Conservation (phyloP, 2,888 invertebrate genomes). For the Leucophenga montana region DNA sequence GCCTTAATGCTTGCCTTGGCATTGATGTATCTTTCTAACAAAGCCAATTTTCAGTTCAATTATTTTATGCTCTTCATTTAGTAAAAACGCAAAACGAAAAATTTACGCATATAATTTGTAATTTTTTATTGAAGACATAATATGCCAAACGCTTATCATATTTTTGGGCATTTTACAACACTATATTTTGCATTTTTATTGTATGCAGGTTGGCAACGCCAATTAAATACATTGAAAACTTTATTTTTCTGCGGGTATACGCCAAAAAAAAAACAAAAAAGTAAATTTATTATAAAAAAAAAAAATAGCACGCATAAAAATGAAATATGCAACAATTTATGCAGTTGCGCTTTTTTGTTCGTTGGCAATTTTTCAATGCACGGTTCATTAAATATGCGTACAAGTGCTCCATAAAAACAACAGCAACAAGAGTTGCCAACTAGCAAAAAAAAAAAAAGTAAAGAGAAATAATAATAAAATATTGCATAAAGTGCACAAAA, state of each 20-base stretch:
- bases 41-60: not conserved
- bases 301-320: conserved; percentile 32
- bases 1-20: too few relatives aligned
- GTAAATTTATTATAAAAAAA: conserved; percentile 16
- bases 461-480: not conserved
- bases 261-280: conserved; percentile 12
- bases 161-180: conserved; percentile 8
- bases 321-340: conserved; percentile 54
- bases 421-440: conserved; percentile 1
- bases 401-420: conserved; percentile 9
- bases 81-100: too few relatives aligned
- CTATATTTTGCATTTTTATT: not conserved
- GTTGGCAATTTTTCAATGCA: conserved; percentile 26
- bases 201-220: not conserved
- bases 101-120: too few relatives aligned
- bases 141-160: not conserved
- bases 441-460: conserved; percentile 10
- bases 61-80: not conserved
- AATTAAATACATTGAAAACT: conserved; percentile 1
- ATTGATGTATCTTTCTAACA: too few relatives aligned
- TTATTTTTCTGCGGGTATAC: conserved; percentile 40
- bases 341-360: not conserved
- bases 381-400: conserved; percentile 63
- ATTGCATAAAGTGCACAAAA: conserved; percentile 53
- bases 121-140: not conserved